A percentile compares a stretch with the other conserved stretches of the same genome.
Conservation (phyloP, 2,888 invertebrate genomes). For the Sisyra nigra region DNA sequence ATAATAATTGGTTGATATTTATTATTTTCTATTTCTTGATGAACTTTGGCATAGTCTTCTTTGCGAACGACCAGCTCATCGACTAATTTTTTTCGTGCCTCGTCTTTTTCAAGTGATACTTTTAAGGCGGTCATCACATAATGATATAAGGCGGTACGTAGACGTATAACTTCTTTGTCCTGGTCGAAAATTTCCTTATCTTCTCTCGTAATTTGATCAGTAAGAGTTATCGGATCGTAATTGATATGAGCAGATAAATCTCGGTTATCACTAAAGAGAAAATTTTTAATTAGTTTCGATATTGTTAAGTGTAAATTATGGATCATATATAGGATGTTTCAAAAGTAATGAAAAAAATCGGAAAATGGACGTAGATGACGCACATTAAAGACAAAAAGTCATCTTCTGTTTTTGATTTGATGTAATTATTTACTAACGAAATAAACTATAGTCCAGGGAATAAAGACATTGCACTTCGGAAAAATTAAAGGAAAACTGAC, state of each 20-base stretch:
- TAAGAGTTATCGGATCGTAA: conserved; percentile 44
- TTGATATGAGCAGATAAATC: conserved; percentile 54
- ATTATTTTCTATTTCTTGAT: conserved; percentile 5
- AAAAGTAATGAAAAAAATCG: conserved; percentile 25
- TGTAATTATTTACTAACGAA: too few species aligned
- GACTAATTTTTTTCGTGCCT: neutral
- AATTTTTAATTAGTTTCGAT: conserved; percentile 4
- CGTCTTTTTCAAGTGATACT: neutral
- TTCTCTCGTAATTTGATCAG: conserved; percentile 22
- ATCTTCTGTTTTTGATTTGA: too few species aligned
- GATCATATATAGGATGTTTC: conserved; percentile 25
- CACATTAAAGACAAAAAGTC: too few species aligned
- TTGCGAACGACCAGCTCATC: neutral
- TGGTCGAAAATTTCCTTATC: conserved; percentile 19
- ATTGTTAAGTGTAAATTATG: neutral
- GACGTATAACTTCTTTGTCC: conserved; percentile 19
- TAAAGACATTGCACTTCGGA: too few species aligned
- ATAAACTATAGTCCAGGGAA: too few species aligned
- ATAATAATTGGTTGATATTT: conserved; percentile 13
- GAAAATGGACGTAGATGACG: too few species aligned
- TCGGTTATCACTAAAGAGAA: conserved; percentile 48
- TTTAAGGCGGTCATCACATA: conserved; percentile 6
- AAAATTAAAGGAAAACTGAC: neutral
- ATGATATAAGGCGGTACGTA: conserved; percentile 5
- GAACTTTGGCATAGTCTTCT: conserved; percentile 5